Base-by-base conservation (phyloP, 1,140 invertebrate species). In the Drosophila simulans region DNA sequence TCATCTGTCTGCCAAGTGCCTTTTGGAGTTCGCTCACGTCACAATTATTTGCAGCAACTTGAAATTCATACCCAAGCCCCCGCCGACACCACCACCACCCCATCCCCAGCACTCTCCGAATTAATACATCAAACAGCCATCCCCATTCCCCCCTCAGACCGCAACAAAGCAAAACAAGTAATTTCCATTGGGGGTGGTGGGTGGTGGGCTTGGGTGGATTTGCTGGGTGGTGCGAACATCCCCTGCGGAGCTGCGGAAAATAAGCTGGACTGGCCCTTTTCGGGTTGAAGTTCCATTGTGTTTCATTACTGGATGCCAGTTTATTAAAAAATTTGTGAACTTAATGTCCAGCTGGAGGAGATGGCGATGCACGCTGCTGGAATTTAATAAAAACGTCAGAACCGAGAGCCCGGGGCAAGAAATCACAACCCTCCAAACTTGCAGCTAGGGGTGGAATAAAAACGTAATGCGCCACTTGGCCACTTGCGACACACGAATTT, bases 11-110 rank as follows among this genome's bases (percentile, higher is more conserved):
- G 64, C 60, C 80, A 77, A 80, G 56, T 71, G 83, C 80, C 83
- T 79, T 88, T 74, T 77, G 64, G 51, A 77, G 73, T 77, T 77
- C 60, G 70, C 75, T 79, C 82, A 88, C 83, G 78, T 88, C 83
- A 81, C 83, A 86, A 86, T 86, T 86, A 86, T 86, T 86, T 86
- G 83, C 83, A 86, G 83, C 83, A 88, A 88, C 65, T 71, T 88
- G 83, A 88, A 88, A 88, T 89, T 62, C 76, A 88, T 83, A 86
- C 65, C 52, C 62, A 42, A 42, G 25, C 64, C 57, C 46, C 25
- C 22, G 1, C 25, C 25, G 7, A 7, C 5, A 5, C 27, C 27
- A 27, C 5, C 5, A 7, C 5, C 27, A 31, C 10, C n/a, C 4
- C 20, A 20, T 20, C 17, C 27, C 15, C 11, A 31, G 31, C 2